phyloP scores from a whole-genome alignment of 35 echinoderm and acorn worm species.

The Lytechinus variegatus region DNA sequence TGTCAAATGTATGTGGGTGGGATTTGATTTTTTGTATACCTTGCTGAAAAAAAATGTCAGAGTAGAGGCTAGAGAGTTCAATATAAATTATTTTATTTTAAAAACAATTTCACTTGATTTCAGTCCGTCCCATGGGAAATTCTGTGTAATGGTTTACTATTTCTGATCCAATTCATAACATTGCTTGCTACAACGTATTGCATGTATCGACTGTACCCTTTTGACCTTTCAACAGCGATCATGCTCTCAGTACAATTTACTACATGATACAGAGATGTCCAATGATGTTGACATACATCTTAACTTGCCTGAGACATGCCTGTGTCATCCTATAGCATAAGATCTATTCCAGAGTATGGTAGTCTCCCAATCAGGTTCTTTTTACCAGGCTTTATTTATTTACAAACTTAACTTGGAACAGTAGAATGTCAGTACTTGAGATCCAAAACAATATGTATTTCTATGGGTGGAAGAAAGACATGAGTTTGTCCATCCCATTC shows the following conservation, averaged over 20 bases:
- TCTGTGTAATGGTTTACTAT: not conserved
- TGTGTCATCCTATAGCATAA: conserved; percentile 4
- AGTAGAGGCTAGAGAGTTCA: too few relatives aligned
- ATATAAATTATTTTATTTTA: too few relatives aligned
- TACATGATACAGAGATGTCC: not conserved
- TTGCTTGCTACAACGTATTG: not conserved
- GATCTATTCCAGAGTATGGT: not conserved
- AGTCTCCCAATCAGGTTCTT: not conserved
- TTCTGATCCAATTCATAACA: not conserved
- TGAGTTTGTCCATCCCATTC: too few relatives aligned
- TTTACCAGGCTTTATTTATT: not conserved
- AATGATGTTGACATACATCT: not conserved
- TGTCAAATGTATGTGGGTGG: too few relatives aligned
- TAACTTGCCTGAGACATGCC: not conserved
- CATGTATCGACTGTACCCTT: not conserved
- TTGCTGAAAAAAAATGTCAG: too few relatives aligned
- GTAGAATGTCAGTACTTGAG: too few relatives aligned
- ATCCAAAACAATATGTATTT: too few relatives aligned
- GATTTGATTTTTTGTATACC: too few relatives aligned
- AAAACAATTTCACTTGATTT: too few relatives aligned
- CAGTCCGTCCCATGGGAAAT: too few relatives aligned
- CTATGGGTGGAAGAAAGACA: too few relatives aligned
- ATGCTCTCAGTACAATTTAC: not conserved
- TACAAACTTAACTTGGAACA: too few relatives aligned
- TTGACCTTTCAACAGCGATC: not conserved